Evolutionary conservation across 2,113 vertebrate species (phyloP).

Genomic region (Anguilla japonica): DNA sequence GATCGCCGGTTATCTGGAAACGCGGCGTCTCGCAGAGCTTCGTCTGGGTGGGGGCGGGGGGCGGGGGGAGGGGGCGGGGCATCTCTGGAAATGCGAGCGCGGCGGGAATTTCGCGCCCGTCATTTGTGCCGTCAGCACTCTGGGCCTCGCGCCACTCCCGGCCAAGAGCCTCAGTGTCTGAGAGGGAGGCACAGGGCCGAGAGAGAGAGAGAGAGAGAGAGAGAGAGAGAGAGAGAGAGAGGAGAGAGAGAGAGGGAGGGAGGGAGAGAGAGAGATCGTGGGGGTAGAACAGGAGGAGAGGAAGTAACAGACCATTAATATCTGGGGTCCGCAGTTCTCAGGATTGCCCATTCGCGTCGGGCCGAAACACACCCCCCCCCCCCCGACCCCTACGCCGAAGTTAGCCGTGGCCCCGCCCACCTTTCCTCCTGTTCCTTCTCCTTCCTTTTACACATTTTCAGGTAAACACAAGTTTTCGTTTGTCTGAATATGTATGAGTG

Average conservation of each 20-base stretch:
- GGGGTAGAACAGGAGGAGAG: slow-evolving; percentile 39
- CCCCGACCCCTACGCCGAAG: neutral
- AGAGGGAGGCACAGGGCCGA: neutral
- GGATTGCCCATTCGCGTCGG: neutral
- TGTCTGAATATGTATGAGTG: slow-evolving; percentile 4
- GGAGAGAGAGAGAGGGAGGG: slow-evolving; percentile 36
- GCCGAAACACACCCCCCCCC: neutral
- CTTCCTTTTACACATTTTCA: neutral
- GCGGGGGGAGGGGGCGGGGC: too few relatives aligned
- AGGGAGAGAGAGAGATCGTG: slow-evolving; percentile 33
- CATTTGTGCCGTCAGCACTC: too few relatives aligned
- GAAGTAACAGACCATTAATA: neutral
- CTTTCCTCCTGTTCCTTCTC: too few relatives aligned
- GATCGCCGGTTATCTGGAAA: too few relatives aligned
- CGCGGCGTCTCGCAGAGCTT: too few relatives aligned
- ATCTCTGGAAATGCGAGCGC: too few relatives aligned
- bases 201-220: neutral
- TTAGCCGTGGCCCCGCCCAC: neutral
- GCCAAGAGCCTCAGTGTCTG: too few relatives aligned
- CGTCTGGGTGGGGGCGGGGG: too few relatives aligned
- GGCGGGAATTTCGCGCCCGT: too few relatives aligned
- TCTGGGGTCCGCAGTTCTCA: neutral
- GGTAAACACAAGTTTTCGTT: neutral
- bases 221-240: slow-evolving; percentile 34
- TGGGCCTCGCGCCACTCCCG: too few relatives aligned